Evolutionary conservation across 2,113 vertebrate genomes (phyloP), one percentile per base, ranked within the genome.

Genomic region (Psettodes erumei): DNA sequence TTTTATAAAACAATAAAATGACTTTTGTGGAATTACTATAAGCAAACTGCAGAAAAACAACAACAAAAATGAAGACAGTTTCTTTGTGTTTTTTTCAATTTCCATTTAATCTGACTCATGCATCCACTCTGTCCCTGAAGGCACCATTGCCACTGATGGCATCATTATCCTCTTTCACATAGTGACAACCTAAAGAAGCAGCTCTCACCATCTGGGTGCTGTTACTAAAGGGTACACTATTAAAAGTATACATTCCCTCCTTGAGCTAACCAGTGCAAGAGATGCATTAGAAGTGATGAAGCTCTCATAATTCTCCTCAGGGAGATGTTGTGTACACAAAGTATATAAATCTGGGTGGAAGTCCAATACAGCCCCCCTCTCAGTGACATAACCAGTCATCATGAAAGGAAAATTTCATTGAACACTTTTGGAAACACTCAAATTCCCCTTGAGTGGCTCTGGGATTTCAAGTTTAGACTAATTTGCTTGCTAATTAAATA

Each of bases 401-500:
- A 23, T 37, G 37, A 69, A 77, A 42, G 45, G 65, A 66, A 75
- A 79, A 84, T 72, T 54, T 58, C 8, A 81, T 77, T 77, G 59
- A 82, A 89, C 90, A 84, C 76, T 80, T 89, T 78, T 68, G 76
- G 71, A 85, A 79, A 69, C 73, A 38, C 65, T 79, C 80, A 72
- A 79, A 90, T 86, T 83, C 70, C 69, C 60, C 59, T 61, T 28
- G 48, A 91, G 81, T 67, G 75, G 69, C 71, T 85, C 48, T 51
- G 75, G 67, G 75, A 69, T 86, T 90, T 86, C 58, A 73, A 63
- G 71, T 87, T 81, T 84, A 78, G 88, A 79, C 86, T 83, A 73
- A 90, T 89, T 91, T 80, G 64, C 72, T 79, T 77, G 82, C 76
- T 85, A 88, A 93, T 92, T 92, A 88, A 91, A 92, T 91, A 85